Evolutionary conservation across 2,888 invertebrate genomes (phyloP), one percentile per base, ranked within the genome.

Genomic region (Nemotelus pantherinus): DNA sequence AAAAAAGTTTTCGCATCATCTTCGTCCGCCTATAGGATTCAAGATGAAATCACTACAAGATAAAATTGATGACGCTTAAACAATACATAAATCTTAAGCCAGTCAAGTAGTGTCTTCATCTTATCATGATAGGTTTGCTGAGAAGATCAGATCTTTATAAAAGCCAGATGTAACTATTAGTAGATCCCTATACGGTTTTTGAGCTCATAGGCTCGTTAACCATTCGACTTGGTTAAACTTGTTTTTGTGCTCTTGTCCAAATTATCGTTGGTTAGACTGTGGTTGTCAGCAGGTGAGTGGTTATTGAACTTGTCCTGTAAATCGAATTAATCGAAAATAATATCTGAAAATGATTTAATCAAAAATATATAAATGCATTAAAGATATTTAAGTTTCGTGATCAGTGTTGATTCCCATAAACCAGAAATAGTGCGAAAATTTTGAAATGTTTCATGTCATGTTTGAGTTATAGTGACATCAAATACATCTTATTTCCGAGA

Each of bases 161-260:
- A 77, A 65, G 77, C 10, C 44, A 53, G 41, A 10, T 2, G 43
- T 3, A 25, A 5, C 9, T 3, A 2, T 25, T 9, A 2, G 10
- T 43, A 70, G 3, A 44, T 58, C 55, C 65, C 60, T 70, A 77
- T 45, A 77, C 77, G 77, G 77, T 77, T 77, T 77, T 63, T 57
- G 77, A 60, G 77, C 77, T 77, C 44, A 53, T 60, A 47, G 43
- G 77, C 77, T 77, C 77, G 50, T 70, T 70, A 77, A 77, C 77
- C 77, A 58, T 67, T 25, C 77, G 77, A 77, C 39, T 77, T 57
- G 65, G 58, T 71, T 57, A 63, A 43, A 41, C 7, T 3, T 47
- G 39, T 60, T 74, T 55, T 41, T 25, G 41, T 57, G 25, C 53
- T 68, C 39, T 55, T 39, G 47, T 72, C 10, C n/a, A 44, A 65